These are phyloP conservation scores for Harpagoxenus sublaevis DNA, from an alignment of 2,888 invertebrate species.

Conservation along the genomic window DNA sequence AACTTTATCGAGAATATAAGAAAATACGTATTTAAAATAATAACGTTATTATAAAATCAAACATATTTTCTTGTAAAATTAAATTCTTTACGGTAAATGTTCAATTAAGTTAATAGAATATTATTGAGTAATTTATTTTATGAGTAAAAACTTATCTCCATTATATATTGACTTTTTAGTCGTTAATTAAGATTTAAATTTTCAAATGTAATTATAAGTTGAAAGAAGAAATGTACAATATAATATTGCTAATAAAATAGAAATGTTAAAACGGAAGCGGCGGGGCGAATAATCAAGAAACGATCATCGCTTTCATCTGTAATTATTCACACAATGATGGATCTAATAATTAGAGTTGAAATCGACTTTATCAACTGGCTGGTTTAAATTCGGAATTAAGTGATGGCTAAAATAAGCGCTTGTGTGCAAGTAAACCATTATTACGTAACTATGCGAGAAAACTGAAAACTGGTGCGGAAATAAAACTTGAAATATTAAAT, in stretches of 20 bases:
- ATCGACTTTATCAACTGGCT: neutral
- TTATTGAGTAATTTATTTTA: neutral
- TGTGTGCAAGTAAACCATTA: neutral
- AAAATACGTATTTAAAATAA: conserved; percentile 4
- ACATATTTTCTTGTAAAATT: neutral
- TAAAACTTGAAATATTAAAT: conserved; percentile 37
- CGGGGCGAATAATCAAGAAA: neutral
- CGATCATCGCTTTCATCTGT: neutral
- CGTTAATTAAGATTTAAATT: conserved; percentile 7
- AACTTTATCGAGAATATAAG: neutral
- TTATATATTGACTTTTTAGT: neutral
- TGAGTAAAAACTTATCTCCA: neutral
- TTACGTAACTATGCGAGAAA: neutral
- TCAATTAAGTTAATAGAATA: neutral
- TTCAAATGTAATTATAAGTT: neutral
- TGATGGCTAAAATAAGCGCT: neutral
- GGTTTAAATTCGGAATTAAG: neutral
- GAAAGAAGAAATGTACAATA: neutral
- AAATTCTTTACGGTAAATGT: neutral
- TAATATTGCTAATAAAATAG: neutral
- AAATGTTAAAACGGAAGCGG: neutral
- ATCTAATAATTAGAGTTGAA: conserved; percentile 3
- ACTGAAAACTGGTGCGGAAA: neutral
- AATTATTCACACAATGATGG: neutral
- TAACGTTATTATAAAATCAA: neutral